Evolutionary conservation across 1,140 invertebrate genomes (phyloP).

Genomic region (Bombus difficillimus): DNA sequence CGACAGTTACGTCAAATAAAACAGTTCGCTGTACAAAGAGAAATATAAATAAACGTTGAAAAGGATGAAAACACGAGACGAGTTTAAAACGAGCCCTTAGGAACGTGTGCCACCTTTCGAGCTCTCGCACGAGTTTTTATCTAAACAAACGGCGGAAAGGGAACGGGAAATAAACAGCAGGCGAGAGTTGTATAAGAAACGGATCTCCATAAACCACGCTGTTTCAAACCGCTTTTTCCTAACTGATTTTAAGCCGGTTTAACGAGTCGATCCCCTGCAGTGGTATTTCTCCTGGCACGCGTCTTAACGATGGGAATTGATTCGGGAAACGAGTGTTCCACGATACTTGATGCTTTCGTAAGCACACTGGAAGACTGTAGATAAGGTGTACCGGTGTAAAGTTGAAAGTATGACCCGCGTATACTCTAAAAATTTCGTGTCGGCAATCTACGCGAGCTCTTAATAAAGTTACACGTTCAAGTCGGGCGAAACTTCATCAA

Average conservation of each 20-base stretch:
- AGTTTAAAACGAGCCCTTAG: neutral
- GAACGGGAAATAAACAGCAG: neutral
- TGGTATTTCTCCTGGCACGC: neutral
- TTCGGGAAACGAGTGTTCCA: neutral
- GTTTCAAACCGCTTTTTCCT: too few relatives aligned
- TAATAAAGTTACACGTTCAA: constrained; percentile 3
- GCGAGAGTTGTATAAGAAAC: neutral
- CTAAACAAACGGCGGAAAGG: neutral
- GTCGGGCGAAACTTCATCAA: neutral
- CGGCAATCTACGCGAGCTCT: neutral
- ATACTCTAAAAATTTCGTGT: neutral
- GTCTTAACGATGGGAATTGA: neutral
- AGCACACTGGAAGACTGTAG: neutral
- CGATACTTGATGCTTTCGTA: neutral
- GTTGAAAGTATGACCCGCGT: neutral
- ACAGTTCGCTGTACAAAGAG: neutral
- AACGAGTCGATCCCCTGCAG: neutral
- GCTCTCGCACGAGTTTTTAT: neutral
- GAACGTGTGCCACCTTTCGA: neutral
- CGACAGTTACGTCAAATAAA: constrained; percentile 4
- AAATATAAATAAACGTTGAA: neutral
- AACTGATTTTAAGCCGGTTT: neutral
- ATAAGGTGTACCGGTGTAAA: too few relatives aligned
- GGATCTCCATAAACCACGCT: neutral
- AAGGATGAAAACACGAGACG: neutral